These are phyloP conservation scores for Montipora sp. DNA, from an alignment of 64 coral and sea anemone genomes.

Conservation along the genomic window DNA sequence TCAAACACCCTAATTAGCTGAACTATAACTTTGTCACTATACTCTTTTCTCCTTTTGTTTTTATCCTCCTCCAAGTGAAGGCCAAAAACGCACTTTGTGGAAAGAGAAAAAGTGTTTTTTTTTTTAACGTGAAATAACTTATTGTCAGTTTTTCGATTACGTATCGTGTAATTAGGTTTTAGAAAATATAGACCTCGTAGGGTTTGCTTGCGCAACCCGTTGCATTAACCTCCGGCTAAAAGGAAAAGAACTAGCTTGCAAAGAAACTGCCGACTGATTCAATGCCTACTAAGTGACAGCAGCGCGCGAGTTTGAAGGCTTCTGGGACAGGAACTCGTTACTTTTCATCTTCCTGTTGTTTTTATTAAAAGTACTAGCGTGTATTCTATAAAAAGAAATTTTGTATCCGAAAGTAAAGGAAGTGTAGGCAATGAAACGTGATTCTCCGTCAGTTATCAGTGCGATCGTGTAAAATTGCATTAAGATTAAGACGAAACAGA, in stretches of 20 bases:
- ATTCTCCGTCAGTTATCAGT: background rate
- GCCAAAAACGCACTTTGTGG: too few relatives aligned
- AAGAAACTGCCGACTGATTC: background rate
- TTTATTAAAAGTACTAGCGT: background rate
- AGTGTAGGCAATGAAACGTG: background rate
- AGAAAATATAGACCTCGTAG: background rate
- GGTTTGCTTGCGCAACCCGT: background rate
- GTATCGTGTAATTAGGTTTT: background rate
- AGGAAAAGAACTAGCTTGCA: background rate
- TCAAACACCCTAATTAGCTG: too few relatives aligned
- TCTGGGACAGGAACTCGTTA: background rate
- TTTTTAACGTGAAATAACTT: background rate
- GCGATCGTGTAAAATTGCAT: background rate
- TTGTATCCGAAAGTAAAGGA: background rate
- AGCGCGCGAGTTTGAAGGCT: background rate
- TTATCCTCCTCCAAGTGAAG: too few relatives aligned
- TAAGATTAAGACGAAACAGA: too few relatives aligned
- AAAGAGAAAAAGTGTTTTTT: background rate
- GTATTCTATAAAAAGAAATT: background rate
- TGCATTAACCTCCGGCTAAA: background rate
- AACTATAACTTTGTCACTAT: too few relatives aligned
- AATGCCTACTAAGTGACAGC: background rate
- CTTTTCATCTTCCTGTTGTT: constrained; percentile 28
- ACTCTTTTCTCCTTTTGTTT: too few relatives aligned
- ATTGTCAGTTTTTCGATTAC: background rate